phyloP scores from a whole-genome alignment of 1,140 invertebrate genomes.

The Leucophenga varia region DNA sequence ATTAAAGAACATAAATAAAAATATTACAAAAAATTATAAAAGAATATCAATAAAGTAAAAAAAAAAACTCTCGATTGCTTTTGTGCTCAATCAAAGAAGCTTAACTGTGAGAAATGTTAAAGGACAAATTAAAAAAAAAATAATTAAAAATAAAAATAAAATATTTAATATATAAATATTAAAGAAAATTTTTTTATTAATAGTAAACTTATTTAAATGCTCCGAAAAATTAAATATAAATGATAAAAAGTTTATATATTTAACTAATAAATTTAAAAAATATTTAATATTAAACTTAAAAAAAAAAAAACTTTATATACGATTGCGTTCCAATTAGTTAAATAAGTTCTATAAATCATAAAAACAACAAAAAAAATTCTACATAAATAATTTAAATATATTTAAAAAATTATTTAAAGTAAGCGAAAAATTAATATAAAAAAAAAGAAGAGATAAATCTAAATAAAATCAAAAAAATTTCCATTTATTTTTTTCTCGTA shows the following conservation, averaged over 20 bases:
- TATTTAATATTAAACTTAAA: neutral
- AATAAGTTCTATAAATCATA: neutral
- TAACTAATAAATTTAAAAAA: conserved; percentile 9
- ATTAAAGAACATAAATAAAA: neutral
- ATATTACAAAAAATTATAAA: conserved; percentile 5
- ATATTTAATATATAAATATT: neutral
- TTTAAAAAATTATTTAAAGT: conserved; percentile 10
- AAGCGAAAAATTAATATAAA: neutral
- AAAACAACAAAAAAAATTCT: conserved; percentile 13
- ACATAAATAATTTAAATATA: conserved; percentile 18
- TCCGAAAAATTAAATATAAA: conserved; percentile 7
- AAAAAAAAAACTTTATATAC: conserved; percentile 8
- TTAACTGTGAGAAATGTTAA: conserved; percentile 47
- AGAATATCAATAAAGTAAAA: conserved; percentile 3
- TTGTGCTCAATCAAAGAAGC: conserved; percentile 55
- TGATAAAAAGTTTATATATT: conserved; percentile 18
- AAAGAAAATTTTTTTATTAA: conserved; percentile 5
- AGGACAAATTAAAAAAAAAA: neutral
- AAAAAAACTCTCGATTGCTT: conserved; percentile 47
- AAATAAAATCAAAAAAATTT: neutral
- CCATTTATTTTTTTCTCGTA: conserved; percentile 44
- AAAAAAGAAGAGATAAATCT: neutral
- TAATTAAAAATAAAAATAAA: conserved; percentile 11
- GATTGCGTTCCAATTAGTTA: neutral
- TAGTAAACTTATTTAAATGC: conserved; percentile 16